Base-by-base conservation (phyloP, 1,140 invertebrate genomes). In the Aradophagus sp. region DNA sequence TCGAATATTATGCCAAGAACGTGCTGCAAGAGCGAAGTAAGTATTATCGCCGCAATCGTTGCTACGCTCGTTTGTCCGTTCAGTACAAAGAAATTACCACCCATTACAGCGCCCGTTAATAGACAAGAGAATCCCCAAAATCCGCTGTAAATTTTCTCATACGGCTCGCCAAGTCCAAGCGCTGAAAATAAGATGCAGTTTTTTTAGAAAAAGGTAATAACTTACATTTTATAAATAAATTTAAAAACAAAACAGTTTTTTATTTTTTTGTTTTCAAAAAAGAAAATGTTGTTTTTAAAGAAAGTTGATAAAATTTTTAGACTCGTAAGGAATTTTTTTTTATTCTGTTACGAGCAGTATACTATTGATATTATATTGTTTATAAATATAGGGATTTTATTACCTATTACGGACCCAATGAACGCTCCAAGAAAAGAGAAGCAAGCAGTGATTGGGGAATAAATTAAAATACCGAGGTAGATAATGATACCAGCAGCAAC, bases 91-190 rank as follows among this genome's bases (percentile, higher is more conserved):
- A 84, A 83, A 48, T 83, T 81, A 31, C 82, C 86, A 17, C 84
- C 85, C 8, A 86, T 66, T 17, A 76, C 74, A 5, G 75, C 77
- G 1, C 80, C 79, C 2, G 82, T 82, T 8, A 87, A 34, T 13
- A 86, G 61, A 53, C 79, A 81, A 35, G 86, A 85, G 42, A 80
- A 86, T 5, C 86, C 86, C 84, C 84, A 86, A 1, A 83, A 12
- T 2, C 86, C 86, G 1, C 62, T 61, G 67, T 84, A 85, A 44
- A 85, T 65, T 13, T 69, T 74, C 7, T 73, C 67, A 6, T 68
- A 58, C 0, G 81, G 72, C 1, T 61, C 79, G 2, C 73, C 75
- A 3, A 84, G 59, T 8, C 66, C 65, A 7, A 84, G 27, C 36
- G 73, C 84, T 82, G 66, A 48, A 53, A 12, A 14, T 26, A 48